Evolutionary conservation across 2,888 invertebrate species (phyloP), one percentile per base, ranked within the genome.

Genomic region (Melipona bicolor): DNA sequence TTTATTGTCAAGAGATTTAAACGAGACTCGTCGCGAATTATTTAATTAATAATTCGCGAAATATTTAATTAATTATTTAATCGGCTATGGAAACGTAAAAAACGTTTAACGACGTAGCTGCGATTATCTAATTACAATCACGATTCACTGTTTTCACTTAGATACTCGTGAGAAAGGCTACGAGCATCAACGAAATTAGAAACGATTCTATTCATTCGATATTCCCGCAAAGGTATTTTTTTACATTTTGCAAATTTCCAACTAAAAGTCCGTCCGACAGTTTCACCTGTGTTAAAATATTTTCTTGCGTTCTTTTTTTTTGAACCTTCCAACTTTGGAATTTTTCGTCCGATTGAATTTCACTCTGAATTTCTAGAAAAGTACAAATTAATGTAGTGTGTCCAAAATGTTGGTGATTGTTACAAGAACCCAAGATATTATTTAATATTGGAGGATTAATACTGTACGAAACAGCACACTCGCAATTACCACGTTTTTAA

Each of bases 121-220:
- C 54, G 70, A 79, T 79, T 79, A 73, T 70, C 79, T 83, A 83
- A 83, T 78, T 78, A 69, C 78, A 49, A 76, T 83, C 65, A 36
- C 5, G 68, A 56, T 32, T 70, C 68, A 52, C 49, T 62, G 77
- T 64, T 78, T 84, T 82, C 54, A 54, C 69, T 75, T 68, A 64
- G 43, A 68, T 27, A 27, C 19, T 67, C 32, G 32, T 74, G 52
- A 27, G 50, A 36, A 54, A 81, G 82, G 80, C 79, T 78, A 77
- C 80, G 79, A 27, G 27, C 27, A 1, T 27, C 1, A 1, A 27
- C 1, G 27, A 24, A 77, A 64, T 69, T 69, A 69, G 59, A 72
- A 67, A 15, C 21, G 27, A 19, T 4, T 43, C 56, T 27, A 17
- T 21, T 4, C 27, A 0, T 9, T 3, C 13, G 13, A 54, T 4